Conservation (phyloP, 2,113 vertebrate genomes). For the Xyliphius kryptos region DNA sequence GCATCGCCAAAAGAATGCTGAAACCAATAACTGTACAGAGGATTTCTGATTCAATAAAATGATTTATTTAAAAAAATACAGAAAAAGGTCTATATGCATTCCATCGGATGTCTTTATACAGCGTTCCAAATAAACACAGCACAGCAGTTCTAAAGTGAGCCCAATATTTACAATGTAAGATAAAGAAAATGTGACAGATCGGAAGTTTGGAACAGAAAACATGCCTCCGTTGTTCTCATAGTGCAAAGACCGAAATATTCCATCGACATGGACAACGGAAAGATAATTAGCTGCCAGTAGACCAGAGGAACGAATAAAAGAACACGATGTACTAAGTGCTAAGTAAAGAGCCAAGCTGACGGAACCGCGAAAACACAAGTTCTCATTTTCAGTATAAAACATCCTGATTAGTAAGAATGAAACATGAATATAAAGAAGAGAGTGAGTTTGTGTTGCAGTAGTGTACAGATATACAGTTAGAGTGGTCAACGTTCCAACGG, state of each 20-base stretch:
- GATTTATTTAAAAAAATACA: constrained; percentile 93
- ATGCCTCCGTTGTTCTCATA: constrained; percentile 40
- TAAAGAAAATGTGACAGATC: background rate
- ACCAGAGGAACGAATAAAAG: background rate
- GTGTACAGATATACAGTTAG: no score
- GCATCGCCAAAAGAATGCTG: no score
- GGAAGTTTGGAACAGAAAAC: constrained; percentile 35
- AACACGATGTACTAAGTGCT: no score
- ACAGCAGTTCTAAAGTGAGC: constrained; percentile 62
- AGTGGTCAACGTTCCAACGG: no score
- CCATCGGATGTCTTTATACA: constrained; percentile 65
- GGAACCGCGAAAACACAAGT: no score
- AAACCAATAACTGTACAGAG: background rate
- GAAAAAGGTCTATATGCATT: constrained; percentile 66
- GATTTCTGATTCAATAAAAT: constrained; percentile 44
- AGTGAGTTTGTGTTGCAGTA: no score
- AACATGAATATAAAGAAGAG: no score
- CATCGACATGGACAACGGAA: constrained; percentile 31
- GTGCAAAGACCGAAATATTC: constrained; percentile 27
- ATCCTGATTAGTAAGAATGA: no score
- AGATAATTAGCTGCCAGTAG: constrained; percentile 36
- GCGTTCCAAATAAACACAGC: constrained; percentile 54
- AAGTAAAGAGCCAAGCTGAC: no score
- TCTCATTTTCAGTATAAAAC: no score
- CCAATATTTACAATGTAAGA: constrained; percentile 35